Evolutionary conservation across 2,888 invertebrate species (phyloP).

Genomic region (Brachyptera putata): DNA sequence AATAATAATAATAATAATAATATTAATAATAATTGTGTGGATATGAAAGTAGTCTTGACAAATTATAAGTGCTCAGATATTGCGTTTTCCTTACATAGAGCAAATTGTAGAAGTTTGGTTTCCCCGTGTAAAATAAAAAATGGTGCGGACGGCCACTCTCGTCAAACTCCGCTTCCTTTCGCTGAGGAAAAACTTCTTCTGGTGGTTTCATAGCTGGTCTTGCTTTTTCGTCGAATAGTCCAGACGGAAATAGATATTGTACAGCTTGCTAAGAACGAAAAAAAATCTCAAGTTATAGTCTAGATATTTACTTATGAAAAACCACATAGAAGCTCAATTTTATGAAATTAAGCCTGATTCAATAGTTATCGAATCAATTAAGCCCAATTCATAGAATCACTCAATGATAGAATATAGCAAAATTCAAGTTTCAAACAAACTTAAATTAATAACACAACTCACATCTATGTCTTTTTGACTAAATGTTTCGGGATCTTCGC

Average conservation of each 20-base stretch:
- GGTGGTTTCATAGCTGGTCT: constrained; percentile 89
- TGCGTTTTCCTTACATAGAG: constrained; percentile 70
- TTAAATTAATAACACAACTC: constrained; percentile 41
- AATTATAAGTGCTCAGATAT: too few species aligned
- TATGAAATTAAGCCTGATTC: too few species aligned
- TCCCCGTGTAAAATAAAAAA: constrained; percentile 86
- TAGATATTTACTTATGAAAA: too few species aligned
- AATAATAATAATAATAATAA: too few species aligned
- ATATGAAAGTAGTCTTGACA: too few species aligned
- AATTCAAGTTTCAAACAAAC: background rate
- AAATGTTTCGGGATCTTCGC: constrained; percentile 83
- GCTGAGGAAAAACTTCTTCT: constrained; percentile 74
- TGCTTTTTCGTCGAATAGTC: constrained; percentile 77
- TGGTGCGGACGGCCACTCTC: constrained; percentile 86
- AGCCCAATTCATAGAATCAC: too few species aligned
- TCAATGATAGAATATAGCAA: constrained; percentile 2
- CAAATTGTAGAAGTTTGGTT: constrained; percentile 77
- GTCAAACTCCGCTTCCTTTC: constrained; percentile 88
- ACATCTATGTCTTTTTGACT: constrained; percentile 84
- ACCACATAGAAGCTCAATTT: too few species aligned
- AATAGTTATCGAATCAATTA: too few species aligned
- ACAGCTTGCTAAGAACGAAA: constrained; percentile 67
- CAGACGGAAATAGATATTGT: constrained; percentile 93
- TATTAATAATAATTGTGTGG: too few species aligned
- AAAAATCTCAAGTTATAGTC: constrained; percentile 33